Conservation (phyloP, 2,888 invertebrate species). For the Agrochola litura region DNA sequence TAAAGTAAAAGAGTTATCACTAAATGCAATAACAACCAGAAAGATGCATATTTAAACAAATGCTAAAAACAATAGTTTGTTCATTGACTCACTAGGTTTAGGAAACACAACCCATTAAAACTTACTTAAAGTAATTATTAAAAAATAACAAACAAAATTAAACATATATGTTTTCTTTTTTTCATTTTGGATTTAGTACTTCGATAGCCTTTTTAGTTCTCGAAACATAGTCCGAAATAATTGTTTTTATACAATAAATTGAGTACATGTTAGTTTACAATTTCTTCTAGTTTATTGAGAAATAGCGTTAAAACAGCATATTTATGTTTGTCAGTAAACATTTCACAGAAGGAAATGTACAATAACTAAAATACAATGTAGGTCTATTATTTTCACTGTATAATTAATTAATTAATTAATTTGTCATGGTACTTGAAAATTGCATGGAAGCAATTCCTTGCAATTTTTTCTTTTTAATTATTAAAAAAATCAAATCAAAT, state of each 20-base stretch:
- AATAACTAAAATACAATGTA: slow-evolving; percentile 10
- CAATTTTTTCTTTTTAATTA: too few relatives aligned
- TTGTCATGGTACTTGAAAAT: slow-evolving; percentile 14
- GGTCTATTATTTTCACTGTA: background rate
- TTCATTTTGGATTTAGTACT: slow-evolving; percentile 34
- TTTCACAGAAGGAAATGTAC: slow-evolving; percentile 11
- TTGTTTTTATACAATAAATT: slow-evolving; percentile 18
- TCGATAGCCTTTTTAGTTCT: slow-evolving; percentile 48
- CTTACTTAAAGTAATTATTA: slow-evolving; percentile 27
- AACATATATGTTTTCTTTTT: slow-evolving; percentile 23
- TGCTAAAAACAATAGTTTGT: slow-evolving; percentile 50
- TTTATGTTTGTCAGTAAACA: slow-evolving; percentile 11
- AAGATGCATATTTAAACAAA: slow-evolving; percentile 14
- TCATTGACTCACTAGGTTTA: slow-evolving; percentile 51
- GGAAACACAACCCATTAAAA: slow-evolving; percentile 65
- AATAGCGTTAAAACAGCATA: background rate
- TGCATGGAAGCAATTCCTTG: slow-evolving; percentile 30
- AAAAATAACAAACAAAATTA: slow-evolving; percentile 33
- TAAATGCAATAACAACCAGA: slow-evolving; percentile 53
- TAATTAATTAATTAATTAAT: slow-evolving; percentile 16
- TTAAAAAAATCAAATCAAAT: too few relatives aligned
- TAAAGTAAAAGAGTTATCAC: slow-evolving; percentile 12
- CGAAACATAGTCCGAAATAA: slow-evolving; percentile 27
- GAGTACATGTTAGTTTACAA: background rate
- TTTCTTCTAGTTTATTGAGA: too few relatives aligned